Conservation (phyloP, 2,797 vertebrate genomes). For the Xenopus petersii region DNA sequence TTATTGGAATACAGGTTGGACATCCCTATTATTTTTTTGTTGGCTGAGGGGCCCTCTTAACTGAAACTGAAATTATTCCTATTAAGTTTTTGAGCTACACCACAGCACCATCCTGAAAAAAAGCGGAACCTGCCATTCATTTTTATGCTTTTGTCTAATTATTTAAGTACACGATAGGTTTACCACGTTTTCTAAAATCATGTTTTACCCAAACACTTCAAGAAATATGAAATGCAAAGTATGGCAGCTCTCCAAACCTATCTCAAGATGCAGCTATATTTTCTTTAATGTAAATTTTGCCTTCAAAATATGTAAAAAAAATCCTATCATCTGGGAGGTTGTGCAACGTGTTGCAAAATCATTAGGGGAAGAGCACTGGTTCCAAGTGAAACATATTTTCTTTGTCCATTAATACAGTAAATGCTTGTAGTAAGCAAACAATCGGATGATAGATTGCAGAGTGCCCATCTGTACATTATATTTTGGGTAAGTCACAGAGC, state of each 20-base stretch:
- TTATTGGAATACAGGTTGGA: too few relatives aligned
- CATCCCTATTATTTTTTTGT: too few relatives aligned
- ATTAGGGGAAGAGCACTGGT: background rate
- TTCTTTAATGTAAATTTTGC: slow-evolving; percentile 32
- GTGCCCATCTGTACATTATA: rapidly evolving
- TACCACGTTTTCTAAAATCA: slow-evolving; percentile 5
- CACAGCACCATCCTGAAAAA: too few relatives aligned
- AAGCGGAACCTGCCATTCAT: too few relatives aligned
- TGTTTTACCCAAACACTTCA: slow-evolving; percentile 32
- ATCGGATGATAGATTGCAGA: background rate
- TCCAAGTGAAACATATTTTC: background rate
- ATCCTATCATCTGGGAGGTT: slow-evolving; percentile 1
- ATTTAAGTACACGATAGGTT: background rate
- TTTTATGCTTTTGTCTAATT: background rate
- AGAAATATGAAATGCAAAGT: slow-evolving; percentile 23
- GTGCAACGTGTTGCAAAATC: background rate
- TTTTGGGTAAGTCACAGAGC: background rate
- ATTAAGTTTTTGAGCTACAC: too few relatives aligned
- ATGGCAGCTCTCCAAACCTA: slow-evolving; percentile 21
- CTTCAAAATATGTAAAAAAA: slow-evolving; percentile 23
- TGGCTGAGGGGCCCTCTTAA: too few relatives aligned
- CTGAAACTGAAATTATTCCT: too few relatives aligned
- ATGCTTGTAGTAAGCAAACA: background rate
- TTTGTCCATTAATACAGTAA: slow-evolving; percentile 1
- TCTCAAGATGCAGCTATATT: slow-evolving; percentile 4